Conservation (phyloP, 2,113 vertebrate genomes). For the Pipra filicauda region DNA sequence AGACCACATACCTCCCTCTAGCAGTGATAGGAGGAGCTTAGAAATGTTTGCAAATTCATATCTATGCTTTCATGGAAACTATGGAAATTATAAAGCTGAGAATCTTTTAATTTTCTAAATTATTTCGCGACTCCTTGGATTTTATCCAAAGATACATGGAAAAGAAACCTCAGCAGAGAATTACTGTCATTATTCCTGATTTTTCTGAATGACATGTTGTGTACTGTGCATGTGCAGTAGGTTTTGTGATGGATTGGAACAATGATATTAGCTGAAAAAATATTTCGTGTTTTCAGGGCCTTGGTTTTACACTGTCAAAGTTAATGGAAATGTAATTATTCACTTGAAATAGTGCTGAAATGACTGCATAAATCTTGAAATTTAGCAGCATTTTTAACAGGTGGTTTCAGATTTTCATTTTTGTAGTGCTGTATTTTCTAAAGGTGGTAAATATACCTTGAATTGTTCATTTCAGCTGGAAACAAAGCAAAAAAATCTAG, state of each 20-base stretch:
- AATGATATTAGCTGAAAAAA: background rate
- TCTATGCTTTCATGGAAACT: background rate
- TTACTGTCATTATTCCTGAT: background rate
- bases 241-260: background rate
- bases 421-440: background rate
- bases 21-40: background rate
- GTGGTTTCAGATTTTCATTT: background rate
- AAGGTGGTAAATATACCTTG: background rate
- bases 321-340: background rate
- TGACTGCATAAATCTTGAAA: background rate
- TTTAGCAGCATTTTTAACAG: background rate
- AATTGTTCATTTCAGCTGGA: background rate
- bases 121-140: background rate
- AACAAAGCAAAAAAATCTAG: background rate
- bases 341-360: background rate
- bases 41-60: background rate
- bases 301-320: background rate
- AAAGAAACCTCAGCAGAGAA: background rate
- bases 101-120: background rate
- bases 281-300: background rate
- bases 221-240: background rate
- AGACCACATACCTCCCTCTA: background rate
- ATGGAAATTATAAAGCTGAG: background rate
- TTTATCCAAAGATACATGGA: background rate
- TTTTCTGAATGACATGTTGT: background rate